Conservation (phyloP, 2,797 vertebrate species). For the Liasis olivaceus region DNA sequence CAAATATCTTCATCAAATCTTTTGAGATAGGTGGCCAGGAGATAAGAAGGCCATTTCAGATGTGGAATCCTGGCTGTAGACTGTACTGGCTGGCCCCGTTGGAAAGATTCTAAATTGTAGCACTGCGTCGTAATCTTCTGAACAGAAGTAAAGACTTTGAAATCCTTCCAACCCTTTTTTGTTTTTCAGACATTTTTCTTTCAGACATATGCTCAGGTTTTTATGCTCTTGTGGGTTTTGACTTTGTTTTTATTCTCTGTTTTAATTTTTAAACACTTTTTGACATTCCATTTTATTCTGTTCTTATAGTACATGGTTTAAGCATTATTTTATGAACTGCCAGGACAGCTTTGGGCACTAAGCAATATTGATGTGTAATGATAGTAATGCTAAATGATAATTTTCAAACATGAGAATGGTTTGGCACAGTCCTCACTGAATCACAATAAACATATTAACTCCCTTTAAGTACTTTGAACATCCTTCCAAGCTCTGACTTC, state of each 20-base stretch:
- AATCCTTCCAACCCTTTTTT: not conserved
- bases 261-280: not conserved
- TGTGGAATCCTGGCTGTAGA: not conserved
- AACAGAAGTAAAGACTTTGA: not conserved
- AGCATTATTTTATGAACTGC: not conserved
- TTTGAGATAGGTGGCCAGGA: not conserved
- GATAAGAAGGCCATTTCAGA: not conserved
- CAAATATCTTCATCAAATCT: not conserved
- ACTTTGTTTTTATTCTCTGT: not conserved
- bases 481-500: not conserved
- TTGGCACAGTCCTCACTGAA: not conserved
- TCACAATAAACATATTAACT: fast-evolving
- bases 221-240: not conserved
- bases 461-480: not conserved
- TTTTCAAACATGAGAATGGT: not conserved
- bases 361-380: not conserved
- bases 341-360: not conserved
- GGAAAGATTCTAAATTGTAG: not conserved
- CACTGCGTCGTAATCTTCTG: not conserved
- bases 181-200: not conserved
- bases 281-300: not conserved
- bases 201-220: not conserved
- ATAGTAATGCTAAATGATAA: not conserved
- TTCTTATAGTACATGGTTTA: not conserved
- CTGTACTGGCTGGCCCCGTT: not conserved